These are phyloP conservation scores for Agrypnia vestita DNA, from an alignment of 1,140 invertebrate genomes.

Conservation along the genomic window DNA sequence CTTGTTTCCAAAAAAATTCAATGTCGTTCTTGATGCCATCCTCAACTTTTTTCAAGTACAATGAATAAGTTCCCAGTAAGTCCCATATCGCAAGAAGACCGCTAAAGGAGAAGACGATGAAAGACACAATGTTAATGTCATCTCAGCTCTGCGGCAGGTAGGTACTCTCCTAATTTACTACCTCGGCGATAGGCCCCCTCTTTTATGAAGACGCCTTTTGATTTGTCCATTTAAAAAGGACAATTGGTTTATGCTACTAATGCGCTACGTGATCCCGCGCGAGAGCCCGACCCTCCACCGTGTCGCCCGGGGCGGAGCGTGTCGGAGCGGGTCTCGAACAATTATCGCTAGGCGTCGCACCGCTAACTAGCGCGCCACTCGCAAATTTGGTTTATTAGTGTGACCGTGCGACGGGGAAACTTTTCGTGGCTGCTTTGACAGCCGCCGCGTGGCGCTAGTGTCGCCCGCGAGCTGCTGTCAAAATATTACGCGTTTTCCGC, in stretches of 20 bases:
- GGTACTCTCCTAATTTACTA: no score
- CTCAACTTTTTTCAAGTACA: no score
- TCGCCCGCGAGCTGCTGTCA: not conserved
- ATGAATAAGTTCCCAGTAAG: no score
- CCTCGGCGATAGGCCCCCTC: no score
- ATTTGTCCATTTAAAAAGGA: no score
- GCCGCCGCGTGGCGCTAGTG: not conserved
- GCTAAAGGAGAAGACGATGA: no score
- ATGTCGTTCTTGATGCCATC: no score
- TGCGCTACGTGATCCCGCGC: not conserved
- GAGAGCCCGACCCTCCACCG: not conserved
- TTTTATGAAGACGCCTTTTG: no score
- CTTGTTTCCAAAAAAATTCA: no score
- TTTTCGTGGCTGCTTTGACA: slow-evolving; percentile 8
- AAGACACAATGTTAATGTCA: no score
- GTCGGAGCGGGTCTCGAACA: not conserved
- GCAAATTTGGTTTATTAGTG: slow-evolving; percentile 23
- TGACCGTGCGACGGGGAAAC: not conserved
- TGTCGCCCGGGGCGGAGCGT: slow-evolving; percentile 26
- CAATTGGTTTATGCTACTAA: not conserved
- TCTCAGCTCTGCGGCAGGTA: no score
- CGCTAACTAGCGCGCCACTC: not conserved
- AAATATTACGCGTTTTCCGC: not conserved
- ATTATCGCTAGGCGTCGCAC: not conserved
- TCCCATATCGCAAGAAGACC: no score